Base-by-base conservation (phyloP, 2,888 invertebrate genomes). In the Escarpia spicata region DNA sequence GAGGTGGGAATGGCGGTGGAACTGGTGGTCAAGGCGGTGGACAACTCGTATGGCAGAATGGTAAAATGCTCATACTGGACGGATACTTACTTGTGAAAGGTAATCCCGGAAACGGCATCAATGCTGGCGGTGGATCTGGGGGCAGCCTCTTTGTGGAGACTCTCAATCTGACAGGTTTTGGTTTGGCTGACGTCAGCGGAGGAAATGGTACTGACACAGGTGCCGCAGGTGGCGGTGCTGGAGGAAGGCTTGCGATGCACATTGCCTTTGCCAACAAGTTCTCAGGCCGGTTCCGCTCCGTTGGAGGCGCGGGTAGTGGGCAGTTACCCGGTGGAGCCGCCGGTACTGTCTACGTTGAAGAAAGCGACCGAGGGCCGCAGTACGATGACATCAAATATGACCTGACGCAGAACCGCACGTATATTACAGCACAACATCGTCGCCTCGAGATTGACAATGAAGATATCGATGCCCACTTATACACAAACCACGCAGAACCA, bases 321-420 rank as follows among this genome's bases (percentile, higher is more conserved):
- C 94, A 75, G 95, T 95, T 52, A 95, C 95, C 1, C 6, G 94
- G 95, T 43, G 95, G 95, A 10, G 95, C 95, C 60, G 95, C 95
- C 37, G 95, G 95, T 91, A 95, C 95, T 15, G 94, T 94, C 3
- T 95, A 95, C 91, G 92, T 95, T 0, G 94, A 95, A 91, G 95
- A 95, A 92, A 94, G 94, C 52, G 94, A 93, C 26, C 93, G 95
- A 91, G 95, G 95, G 31, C 95, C 95, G 43, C 95, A 95, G 93
- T 95, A 95, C 93, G 94, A 95, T n/a, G 95, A 95, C 60, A 93
- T 95, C 37, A 95, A 95, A 92, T 95, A 95, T 93, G 94, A 95
- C 92, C 90, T 90, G 45, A 90, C 90, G 0, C 93, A 93, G 10
- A 94, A 94, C 91, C 91, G 92, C 89, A 93, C 93, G 31, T 45